These are phyloP conservation scores for Labeo calbasu DNA, from an alignment of 2,797 vertebrate genomes.

Conservation along the genomic window DNA sequence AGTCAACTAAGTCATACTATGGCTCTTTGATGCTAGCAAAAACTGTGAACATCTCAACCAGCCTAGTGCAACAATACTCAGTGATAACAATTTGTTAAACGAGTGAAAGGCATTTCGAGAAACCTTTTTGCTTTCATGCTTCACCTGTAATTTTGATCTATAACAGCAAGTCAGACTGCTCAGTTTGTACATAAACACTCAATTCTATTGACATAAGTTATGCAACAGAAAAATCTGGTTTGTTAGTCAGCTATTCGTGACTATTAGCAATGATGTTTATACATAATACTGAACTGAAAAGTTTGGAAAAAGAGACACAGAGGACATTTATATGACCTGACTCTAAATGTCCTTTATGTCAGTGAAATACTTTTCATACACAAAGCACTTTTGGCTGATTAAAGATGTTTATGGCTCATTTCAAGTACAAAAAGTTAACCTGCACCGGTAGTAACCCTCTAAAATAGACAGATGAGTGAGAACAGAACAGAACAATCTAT, in stretches of 20 bases:
- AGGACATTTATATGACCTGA: neutral
- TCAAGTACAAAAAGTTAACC: too few species aligned
- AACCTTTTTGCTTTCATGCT: neutral
- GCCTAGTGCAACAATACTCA: neutral
- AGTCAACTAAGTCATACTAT: neutral
- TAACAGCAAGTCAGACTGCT: neutral
- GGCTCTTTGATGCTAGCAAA: neutral
- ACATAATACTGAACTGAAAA: conserved; percentile 16
- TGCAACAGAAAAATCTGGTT: neutral
- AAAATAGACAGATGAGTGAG: neutral
- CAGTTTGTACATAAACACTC: neutral
- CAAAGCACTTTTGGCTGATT: too few species aligned
- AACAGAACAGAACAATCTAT: conserved; percentile 20
- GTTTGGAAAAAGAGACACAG: neutral
- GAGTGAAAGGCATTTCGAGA: neutral
- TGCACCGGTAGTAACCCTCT: neutral
- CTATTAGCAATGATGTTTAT: conserved; percentile 11
- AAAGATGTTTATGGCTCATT: too few species aligned
- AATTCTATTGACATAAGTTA: neutral
- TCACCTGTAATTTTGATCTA: neutral
- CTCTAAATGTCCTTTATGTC: too few species aligned
- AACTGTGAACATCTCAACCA: neutral
- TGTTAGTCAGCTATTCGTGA: neutral
- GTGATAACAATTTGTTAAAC: neutral
- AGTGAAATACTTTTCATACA: too few species aligned